These are phyloP conservation scores for Kryptolebias marmoratus DNA, from an alignment of 2,113 vertebrate species.

Conservation along the genomic window DNA sequence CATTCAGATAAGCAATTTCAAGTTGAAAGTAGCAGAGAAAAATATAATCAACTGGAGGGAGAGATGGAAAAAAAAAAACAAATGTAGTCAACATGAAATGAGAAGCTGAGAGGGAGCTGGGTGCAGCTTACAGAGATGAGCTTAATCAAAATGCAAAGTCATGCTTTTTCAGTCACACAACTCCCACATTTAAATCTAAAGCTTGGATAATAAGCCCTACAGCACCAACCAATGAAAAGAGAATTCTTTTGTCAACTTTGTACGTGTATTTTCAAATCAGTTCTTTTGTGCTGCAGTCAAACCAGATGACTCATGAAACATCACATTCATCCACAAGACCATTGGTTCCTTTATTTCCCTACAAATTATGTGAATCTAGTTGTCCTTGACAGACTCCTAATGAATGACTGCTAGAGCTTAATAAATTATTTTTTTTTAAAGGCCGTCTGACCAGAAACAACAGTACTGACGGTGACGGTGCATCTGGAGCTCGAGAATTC, in stretches of 20 bases:
- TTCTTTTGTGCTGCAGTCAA: not conserved
- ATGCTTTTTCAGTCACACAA: not conserved
- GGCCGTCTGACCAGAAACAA: not conserved
- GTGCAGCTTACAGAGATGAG: not conserved
- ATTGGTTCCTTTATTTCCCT: not conserved
- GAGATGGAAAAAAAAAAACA: conserved; percentile 7
- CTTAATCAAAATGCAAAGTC: conserved; percentile 27
- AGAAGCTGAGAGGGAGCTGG: not conserved
- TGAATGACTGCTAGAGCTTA: not conserved
- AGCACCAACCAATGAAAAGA: not conserved
- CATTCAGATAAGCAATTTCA: conserved; percentile 29
- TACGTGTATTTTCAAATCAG: not conserved
- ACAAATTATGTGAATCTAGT: too few relatives aligned
- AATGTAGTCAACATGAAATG: not conserved
- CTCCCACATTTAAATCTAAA: not conserved
- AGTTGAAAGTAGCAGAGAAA: conserved; percentile 9
- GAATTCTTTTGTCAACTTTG: not conserved
- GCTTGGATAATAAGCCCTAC: not conserved
- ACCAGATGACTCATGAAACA: not conserved
- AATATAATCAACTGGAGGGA: conserved; percentile 16
- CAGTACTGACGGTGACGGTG: not conserved
- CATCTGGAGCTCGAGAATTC: not conserved
- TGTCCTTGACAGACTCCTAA: not conserved
- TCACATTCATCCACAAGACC: not conserved
- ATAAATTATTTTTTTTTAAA: not conserved